A percentile compares a stretch with the other conserved stretches of the same genome.
These are phyloP conservation scores for Istiophorus platypterus DNA, from an alignment of 2,113 vertebrate genomes.

Conservation along the genomic window DNA sequence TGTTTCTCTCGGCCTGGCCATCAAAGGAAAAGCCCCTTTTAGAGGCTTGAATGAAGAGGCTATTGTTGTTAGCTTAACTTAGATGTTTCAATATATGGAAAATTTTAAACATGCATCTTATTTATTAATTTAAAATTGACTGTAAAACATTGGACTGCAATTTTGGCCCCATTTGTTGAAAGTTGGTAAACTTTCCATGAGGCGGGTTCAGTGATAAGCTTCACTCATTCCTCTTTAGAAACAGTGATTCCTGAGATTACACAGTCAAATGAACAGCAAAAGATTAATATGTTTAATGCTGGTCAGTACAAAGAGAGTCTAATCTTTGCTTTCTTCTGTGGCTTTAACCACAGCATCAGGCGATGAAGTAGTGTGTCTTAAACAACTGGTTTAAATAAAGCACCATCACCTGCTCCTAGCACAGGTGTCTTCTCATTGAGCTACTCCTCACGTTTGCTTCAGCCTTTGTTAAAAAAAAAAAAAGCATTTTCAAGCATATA, in stretches of 20 bases:
- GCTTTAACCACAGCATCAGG: constrained; percentile 82
- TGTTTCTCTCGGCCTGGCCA: constrained; percentile 69
- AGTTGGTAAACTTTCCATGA: constrained; percentile 9
- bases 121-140: neutral
- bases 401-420: constrained; percentile 90
- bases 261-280: constrained; percentile 97
- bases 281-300: constrained; percentile 94
- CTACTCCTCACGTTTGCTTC: constrained; percentile 73
- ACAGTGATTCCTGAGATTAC: constrained; percentile 94
- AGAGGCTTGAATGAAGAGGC: constrained; percentile 65
- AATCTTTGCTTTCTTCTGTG: constrained; percentile 90
- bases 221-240: constrained; percentile 86
- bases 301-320: constrained; percentile 88
- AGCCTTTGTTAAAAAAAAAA: neutral
- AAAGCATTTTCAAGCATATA: neutral
- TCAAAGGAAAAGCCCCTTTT: constrained; percentile 74
- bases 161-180: constrained; percentile 25
- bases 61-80: constrained; percentile 71
- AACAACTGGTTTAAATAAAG: constrained; percentile 75
- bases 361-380: constrained; percentile 74
- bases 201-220: constrained; percentile 68
- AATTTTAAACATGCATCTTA: constrained; percentile 33
- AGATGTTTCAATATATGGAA: constrained; percentile 57
- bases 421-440: constrained; percentile 83
- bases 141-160: neutral